Evolutionary conservation across 35 echinoderm and acorn worm species (phyloP).

Genomic region (Heliocidaris erythrogramma): DNA sequence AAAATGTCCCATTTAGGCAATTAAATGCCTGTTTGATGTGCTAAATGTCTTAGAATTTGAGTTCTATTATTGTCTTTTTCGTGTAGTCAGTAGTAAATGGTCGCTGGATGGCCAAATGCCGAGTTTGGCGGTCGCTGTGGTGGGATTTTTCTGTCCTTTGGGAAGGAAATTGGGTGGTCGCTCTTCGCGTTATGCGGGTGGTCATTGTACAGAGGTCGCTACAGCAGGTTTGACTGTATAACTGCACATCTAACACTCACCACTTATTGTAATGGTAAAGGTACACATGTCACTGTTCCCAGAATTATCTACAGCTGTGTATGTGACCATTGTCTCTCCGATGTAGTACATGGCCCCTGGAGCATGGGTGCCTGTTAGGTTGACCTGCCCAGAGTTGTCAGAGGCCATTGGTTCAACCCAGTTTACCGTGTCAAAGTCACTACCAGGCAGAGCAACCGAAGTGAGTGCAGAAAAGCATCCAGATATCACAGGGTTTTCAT

Average conservation of each 20-base stretch:
- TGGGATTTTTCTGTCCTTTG: not conserved
- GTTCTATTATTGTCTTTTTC: too few species aligned
- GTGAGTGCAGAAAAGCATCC: not conserved
- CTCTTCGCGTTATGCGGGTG: not conserved
- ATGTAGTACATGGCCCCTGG: not conserved
- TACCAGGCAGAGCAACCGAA: not conserved
- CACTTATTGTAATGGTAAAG: not conserved
- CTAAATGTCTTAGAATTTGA: too few species aligned
- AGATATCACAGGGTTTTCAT: not conserved
- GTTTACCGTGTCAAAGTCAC: not conserved
- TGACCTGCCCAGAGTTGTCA: conserved; percentile 36
- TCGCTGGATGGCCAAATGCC: not conserved
- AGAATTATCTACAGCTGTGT: conserved; percentile 6
- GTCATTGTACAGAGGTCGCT: not conserved
- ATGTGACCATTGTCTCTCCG: conserved; percentile 33
- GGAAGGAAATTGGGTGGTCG: not conserved
- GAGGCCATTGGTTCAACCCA: not conserved
- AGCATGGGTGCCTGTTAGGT: not conserved
- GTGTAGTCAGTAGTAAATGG: too few species aligned
- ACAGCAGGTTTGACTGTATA: not conserved
- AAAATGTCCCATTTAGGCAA: too few species aligned
- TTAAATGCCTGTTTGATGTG: too few species aligned
- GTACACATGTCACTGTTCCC: not conserved
- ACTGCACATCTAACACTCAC: not conserved
- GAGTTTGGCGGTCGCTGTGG: not conserved